Base-by-base conservation (phyloP, 2,113 vertebrate species). In the Pteronura brasiliensis region DNA sequence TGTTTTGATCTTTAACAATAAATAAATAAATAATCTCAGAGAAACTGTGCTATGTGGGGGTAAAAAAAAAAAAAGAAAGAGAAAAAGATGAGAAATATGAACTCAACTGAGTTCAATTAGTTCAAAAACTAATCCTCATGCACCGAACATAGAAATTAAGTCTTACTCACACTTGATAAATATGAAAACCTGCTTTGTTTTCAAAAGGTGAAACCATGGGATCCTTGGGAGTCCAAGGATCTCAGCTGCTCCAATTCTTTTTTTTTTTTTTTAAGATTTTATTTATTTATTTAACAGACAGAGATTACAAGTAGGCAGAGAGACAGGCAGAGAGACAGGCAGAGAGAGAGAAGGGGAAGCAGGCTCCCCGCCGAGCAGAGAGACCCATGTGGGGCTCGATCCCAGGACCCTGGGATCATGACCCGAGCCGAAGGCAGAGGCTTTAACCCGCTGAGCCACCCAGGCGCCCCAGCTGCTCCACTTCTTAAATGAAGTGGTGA, bases 71-170 rank as follows among this genome's bases (percentile, higher is more conserved):
- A 15, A 17, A 17, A 52, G 25, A 21, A 6, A 49, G 10, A 14
- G 17, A 29, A 77, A 42, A 42, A 90, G 47, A 47, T 82, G 81
- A 65, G 59, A 92, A 88, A 69, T 31, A 74, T 15, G 17, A 90
- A 52, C 42, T 69, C 8, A 39, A 27, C 65, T 69, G 31, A 81
- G n/a, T n/a, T n/a, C n/a, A n/a, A n/a, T n/a, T n/a, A 71, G 77
- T 84, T 89, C 36, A 79, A 96, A 98, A 93, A 65, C 65, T 36
- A 57, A 92, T 87, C 27, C 36, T 10, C 76, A n/a, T 8, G 42
- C n/a, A 65, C 31, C 90, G 83, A 93, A 74, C 20, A 42, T 0
- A 87, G 74, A 89, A 79, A 91, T 42, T 81, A 95, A 55, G 83
- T 63, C 67, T 34, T 17, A 74, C 25, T 55, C 36, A 44, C 36